Evolutionary conservation across 2,797 vertebrate genomes (phyloP).

Genomic region (Natrix natrix): DNA sequence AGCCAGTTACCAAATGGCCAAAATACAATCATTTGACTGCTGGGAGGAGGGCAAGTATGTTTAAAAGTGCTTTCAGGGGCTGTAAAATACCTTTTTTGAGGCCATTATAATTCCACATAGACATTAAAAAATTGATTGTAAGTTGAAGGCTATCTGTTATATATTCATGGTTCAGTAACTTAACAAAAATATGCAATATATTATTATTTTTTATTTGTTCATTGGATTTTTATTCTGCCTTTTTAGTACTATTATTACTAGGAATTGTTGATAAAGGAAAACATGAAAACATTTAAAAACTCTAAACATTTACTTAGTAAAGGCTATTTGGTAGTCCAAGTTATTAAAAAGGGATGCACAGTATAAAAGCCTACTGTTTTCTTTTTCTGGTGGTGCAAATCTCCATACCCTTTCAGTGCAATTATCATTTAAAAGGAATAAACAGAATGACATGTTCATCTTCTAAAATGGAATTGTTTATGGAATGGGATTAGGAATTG

Average conservation of each 20-base stretch:
- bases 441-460: constrained; percentile 2
- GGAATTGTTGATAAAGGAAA: background rate
- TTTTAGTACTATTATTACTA: background rate
- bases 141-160: background rate
- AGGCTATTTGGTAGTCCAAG: background rate
- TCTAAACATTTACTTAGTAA: background rate
- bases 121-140: background rate
- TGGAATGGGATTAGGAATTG: constrained; percentile 2
- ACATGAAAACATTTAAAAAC: background rate
- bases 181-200: background rate
- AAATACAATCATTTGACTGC: background rate
- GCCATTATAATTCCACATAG: background rate
- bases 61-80: background rate
- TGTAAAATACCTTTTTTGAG: background rate
- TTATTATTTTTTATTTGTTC: background rate
- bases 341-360: background rate
- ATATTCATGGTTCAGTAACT: background rate
- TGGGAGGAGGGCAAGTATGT: background rate
- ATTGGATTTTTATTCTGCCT: background rate
- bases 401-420: background rate
- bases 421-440: background rate
- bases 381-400: background rate
- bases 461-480: constrained; percentile 22
- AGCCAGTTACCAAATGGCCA: background rate
- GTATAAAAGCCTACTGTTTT: background rate